Evolutionary conservation across 1,140 invertebrate genomes (phyloP), one percentile per base, ranked within the genome.

Genomic region (Drosophila tsacasi): DNA sequence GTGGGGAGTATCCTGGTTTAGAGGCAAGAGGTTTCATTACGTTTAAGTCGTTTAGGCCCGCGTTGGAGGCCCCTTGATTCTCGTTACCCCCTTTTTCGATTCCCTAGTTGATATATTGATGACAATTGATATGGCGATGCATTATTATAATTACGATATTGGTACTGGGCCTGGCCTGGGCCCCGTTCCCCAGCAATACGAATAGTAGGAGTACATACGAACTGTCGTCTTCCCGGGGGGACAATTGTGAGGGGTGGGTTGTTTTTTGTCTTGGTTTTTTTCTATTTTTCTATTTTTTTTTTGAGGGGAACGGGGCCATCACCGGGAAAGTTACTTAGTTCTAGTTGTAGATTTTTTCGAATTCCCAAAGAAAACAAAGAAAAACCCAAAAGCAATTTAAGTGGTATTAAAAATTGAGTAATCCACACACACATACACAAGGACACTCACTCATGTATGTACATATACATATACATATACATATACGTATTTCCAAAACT

Each of bases 311-410:
- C 19, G 60, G 46, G 13, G 44, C 17, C 27, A 12, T 12, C 5
- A 13, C 13, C 32, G 32, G 40, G 27, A 52, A 57, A 78, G 60
- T 78, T 83, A 78, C 49, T 67, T 90, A 90, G 85, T 90, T 85
- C 76, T 83, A 83, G 61, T 71, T 55, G 39, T 73, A 74, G 49
- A 50, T 68, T 76, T 62, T 52, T 54, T 77, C 50, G n/a, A 49
- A 61, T 54, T 76, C 49, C 54, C 62, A 35, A 52, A 17, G 5
- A 27, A 49, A 25, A 47, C n/a, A 17, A 49, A 17, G 0, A 64
- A 39, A 39, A 87, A 64, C 46, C 61, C n/a, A 87, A 84, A 89
- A 89, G 84, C 84, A 89, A 89, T 89, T 89, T 63, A 87, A 84
- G 84, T 89, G 84, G 84, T 87, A 87, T 87, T 87, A 83, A 39